Percentiles rank a stretch among this genome's conserved stretches.
These are phyloP conservation scores for Synanthedon vespiformis DNA, from an alignment of 2,888 invertebrate genomes.

Conservation along the genomic window DNA sequence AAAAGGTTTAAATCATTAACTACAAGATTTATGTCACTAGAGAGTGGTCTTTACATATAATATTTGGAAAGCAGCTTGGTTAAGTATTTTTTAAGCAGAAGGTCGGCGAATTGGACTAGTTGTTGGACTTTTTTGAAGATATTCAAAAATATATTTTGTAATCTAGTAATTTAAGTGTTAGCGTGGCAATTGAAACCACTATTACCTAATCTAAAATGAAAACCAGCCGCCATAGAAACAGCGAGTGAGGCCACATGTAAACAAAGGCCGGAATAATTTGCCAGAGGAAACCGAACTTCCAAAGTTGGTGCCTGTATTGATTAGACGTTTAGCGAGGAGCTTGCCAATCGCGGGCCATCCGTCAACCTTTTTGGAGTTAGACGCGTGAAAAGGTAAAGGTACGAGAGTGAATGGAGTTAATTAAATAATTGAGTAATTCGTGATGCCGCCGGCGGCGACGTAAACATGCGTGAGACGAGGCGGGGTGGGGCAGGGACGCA, in stretches of 20 bases:
- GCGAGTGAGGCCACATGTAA: conserved; percentile 9
- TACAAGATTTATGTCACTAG: too few relatives aligned
- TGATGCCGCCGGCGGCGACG: conserved; percentile 60
- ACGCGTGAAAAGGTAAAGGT: conserved; percentile 61
- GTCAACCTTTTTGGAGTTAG: conserved; percentile 50
- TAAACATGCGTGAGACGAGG: conserved; percentile 62
- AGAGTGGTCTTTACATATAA: too few relatives aligned
- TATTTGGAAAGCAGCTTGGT: too few relatives aligned
- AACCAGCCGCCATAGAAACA: conserved; percentile 2
- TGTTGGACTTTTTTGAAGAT: too few relatives aligned
- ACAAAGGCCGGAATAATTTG: conserved; percentile 6
- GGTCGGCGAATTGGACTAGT: too few relatives aligned
- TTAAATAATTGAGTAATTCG: conserved; percentile 70
- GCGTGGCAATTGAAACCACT: too few relatives aligned
- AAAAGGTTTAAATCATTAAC: too few relatives aligned
- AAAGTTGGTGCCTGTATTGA: conserved; percentile 23
- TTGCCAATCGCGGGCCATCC: conserved; percentile 45
- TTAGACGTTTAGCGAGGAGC: conserved; percentile 40
- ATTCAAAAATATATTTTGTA: too few relatives aligned
- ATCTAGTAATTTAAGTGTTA: too few relatives aligned
- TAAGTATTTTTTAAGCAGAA: too few relatives aligned
- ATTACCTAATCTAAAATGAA: too few relatives aligned
- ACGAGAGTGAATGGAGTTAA: conserved; percentile 65
- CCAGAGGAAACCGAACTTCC: conserved; percentile 13
- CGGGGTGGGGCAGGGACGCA: conserved; percentile 12